Percentiles rank a stretch among this genome's conserved stretches.
Evolutionary conservation across 2,113 vertebrate genomes (phyloP).

Genomic region (Aptenodytes patagonicus): DNA sequence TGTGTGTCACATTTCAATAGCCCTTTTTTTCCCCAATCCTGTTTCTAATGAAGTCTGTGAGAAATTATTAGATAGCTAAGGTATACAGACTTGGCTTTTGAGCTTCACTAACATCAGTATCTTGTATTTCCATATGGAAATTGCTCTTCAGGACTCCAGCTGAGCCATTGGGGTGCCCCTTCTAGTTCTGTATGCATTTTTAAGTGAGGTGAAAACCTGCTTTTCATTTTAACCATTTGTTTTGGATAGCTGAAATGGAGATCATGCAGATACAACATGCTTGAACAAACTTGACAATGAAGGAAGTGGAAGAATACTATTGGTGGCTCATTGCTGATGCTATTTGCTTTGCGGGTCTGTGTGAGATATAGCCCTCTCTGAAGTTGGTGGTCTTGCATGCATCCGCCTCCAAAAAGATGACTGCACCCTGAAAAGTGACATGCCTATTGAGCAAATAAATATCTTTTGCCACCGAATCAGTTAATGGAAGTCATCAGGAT

Average conservation of each 20-base stretch:
- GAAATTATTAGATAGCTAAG: background rate
- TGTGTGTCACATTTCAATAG: background rate
- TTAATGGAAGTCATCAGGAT: background rate
- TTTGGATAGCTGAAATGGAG: background rate
- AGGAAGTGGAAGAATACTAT: background rate
- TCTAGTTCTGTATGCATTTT: background rate
- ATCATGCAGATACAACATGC: background rate
- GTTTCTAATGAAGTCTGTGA: background rate
- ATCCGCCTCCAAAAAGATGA: background rate
- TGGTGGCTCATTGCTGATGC: background rate
- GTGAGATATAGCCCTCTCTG: background rate
- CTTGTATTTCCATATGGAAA: background rate
- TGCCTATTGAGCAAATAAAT: background rate
- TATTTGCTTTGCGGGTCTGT: background rate
- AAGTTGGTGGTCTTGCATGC: background rate
- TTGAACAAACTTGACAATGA: background rate
- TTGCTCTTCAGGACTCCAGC: background rate
- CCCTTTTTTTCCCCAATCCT: background rate
- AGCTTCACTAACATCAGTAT: background rate
- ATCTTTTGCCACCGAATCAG: background rate
- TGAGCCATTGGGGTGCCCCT: background rate
- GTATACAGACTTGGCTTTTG: background rate
- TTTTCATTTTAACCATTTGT: background rate
- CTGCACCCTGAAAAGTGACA: background rate
- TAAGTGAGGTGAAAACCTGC: background rate